Conservation (phyloP, 2,113 vertebrate species). For the Naja naja region DNA sequence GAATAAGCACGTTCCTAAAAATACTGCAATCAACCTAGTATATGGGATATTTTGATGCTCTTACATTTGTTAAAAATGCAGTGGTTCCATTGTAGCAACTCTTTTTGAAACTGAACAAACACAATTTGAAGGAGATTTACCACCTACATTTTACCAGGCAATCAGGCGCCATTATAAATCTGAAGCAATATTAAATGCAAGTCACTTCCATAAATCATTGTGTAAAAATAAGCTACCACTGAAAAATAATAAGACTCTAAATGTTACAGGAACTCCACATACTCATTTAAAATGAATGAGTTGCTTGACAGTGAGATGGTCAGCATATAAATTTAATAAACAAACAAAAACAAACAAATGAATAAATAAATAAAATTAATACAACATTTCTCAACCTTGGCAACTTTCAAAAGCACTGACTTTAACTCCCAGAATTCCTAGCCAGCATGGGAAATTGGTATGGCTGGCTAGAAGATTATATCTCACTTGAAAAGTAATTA, state of each 20-base stretch:
- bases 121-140: neutral
- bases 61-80: neutral
- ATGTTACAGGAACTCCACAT: neutral
- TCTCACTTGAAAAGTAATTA: no score
- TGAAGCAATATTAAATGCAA: neutral
- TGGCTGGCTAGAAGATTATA: no score
- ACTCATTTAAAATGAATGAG: neutral
- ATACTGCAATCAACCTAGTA: neutral
- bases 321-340: no score
- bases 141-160: neutral
- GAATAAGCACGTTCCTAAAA: no score
- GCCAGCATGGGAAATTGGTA: no score
- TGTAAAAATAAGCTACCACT: neutral
- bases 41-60: neutral
- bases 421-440: no score
- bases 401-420: no score
- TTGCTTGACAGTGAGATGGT: no score
- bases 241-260: neutral
- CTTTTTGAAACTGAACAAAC: constrained; percentile 10
- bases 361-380: no score
- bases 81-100: constrained; percentile 17
- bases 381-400: no score
- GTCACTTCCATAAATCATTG: neutral
- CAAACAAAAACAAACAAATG: no score
- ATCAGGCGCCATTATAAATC: neutral